A percentile compares a stretch with the other conserved stretches of the same genome.
phyloP scores from a whole-genome alignment of 1,140 invertebrate genomes.

The Tetraneura akinire region DNA sequence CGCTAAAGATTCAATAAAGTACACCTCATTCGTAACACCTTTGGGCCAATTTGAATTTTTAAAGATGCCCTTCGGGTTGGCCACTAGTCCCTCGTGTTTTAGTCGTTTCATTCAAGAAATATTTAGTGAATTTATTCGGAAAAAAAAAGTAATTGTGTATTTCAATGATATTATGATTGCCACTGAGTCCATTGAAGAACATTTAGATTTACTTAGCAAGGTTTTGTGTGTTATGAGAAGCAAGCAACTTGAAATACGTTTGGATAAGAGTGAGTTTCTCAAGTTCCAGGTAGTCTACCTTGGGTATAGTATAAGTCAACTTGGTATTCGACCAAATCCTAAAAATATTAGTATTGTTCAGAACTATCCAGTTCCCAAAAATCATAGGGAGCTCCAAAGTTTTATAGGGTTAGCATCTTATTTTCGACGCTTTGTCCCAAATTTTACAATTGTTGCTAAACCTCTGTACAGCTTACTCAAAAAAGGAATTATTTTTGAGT shows the following conservation, averaged over 20 bases:
- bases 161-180: slow-evolving; percentile 40
- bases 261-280: slow-evolving; percentile 36
- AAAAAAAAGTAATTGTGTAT: slow-evolving; percentile 21
- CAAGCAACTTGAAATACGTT: not conserved
- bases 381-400: not conserved
- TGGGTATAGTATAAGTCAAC: not conserved
- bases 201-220: slow-evolving; percentile 5
- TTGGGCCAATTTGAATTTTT: slow-evolving; percentile 25
- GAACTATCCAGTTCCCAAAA: not conserved
- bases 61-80: slow-evolving; percentile 12
- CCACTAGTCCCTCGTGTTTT: slow-evolving; percentile 38
- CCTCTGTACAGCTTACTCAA: not conserved
- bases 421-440: slow-evolving; percentile 1
- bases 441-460: slow-evolving; percentile 12
- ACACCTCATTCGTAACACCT: slow-evolving; percentile 57
- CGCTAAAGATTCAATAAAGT: slow-evolving; percentile 52
- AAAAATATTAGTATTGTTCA: not conserved
- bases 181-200: slow-evolving; percentile 22
- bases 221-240: slow-evolving; percentile 35
- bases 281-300: not conserved
- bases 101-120: slow-evolving; percentile 57
- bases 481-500: not conserved
- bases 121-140: slow-evolving; percentile 56
- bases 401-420: slow-evolving; percentile 7
- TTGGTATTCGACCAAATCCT: slow-evolving; percentile 7